phyloP scores from a whole-genome alignment of 2,888 invertebrate species.

The Eupithecia inturbata region DNA sequence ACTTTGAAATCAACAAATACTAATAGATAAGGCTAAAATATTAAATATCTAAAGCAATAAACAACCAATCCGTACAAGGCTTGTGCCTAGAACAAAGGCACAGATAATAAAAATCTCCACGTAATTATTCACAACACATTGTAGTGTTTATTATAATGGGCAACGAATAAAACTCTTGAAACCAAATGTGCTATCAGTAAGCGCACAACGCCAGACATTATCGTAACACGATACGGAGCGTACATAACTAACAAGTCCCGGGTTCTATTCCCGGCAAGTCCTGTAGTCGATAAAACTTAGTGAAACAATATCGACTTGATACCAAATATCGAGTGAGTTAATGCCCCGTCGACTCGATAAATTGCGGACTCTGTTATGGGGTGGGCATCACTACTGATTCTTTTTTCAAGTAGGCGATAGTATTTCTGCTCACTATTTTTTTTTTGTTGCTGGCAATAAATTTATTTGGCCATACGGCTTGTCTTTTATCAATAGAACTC shows the following conservation, averaged over 20 bases:
- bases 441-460: not conserved
- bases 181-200: slow-evolving; percentile 49
- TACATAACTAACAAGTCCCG: slow-evolving; percentile 68
- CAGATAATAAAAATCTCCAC: slow-evolving; percentile 33
- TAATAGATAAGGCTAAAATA: not conserved
- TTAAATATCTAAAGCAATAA: slow-evolving; percentile 15
- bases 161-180: slow-evolving; percentile 44
- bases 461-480: not conserved
- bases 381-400: slow-evolving; percentile 45
- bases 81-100: slow-evolving; percentile 13
- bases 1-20: not conserved
- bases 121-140: slow-evolving; percentile 36
- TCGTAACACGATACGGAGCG: slow-evolving; percentile 69
- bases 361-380: slow-evolving; percentile 47
- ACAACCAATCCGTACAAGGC: slow-evolving; percentile 5
- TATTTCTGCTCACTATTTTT: slow-evolving; percentile 20
- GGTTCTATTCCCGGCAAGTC: slow-evolving; percentile 60
- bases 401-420: slow-evolving; percentile 39
- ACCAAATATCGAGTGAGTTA: slow-evolving; percentile 70
- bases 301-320: slow-evolving; percentile 74
- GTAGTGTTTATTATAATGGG: slow-evolving; percentile 44
- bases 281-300: slow-evolving; percentile 65
- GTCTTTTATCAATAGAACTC: not conserved
- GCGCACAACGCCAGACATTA: slow-evolving; percentile 66
- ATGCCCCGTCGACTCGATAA: slow-evolving; percentile 60